phyloP scores from a whole-genome alignment of 2,113 vertebrate genomes.

The Nannospalax galili region DNA sequence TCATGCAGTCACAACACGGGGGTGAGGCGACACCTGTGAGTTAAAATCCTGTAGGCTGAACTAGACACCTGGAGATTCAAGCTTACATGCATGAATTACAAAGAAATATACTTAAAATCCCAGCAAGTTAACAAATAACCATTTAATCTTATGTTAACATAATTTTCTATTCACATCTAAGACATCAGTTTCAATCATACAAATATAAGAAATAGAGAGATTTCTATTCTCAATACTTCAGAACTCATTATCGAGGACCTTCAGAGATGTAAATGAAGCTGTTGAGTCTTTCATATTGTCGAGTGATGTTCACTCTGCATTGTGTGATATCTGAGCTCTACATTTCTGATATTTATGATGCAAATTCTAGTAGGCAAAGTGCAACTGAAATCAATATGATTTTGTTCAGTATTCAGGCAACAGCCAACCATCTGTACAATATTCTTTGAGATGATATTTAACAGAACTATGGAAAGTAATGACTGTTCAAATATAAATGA shows the following conservation, averaged over 20 bases:
- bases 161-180: constrained; percentile 49
- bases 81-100: not conserved
- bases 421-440: constrained; percentile 68
- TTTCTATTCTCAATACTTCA: constrained; percentile 44
- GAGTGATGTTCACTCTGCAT: constrained; percentile 5
- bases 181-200: constrained; percentile 24
- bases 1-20: not conserved
- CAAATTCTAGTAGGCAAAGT: constrained; percentile 70
- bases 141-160: constrained; percentile 38
- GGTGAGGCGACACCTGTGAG: not conserved
- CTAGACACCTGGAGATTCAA: constrained; percentile 4
- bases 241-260: constrained; percentile 27
- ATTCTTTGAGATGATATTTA: constrained; percentile 59
- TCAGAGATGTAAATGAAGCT: constrained; percentile 69
- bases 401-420: constrained; percentile 62
- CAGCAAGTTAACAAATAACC: constrained; percentile 20
- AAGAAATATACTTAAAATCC: constrained; percentile 33
- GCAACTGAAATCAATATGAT: constrained; percentile 67
- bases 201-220: constrained; percentile 53
- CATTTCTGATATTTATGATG: constrained; percentile 66
- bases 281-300: constrained; percentile 35
- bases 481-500: constrained; percentile 65
- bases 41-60: not conserved
- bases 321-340: constrained; percentile 38
- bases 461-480: constrained; percentile 64